These are phyloP conservation scores for Cephus spinipes DNA, from an alignment of 2,888 invertebrate species.

Conservation along the genomic window DNA sequence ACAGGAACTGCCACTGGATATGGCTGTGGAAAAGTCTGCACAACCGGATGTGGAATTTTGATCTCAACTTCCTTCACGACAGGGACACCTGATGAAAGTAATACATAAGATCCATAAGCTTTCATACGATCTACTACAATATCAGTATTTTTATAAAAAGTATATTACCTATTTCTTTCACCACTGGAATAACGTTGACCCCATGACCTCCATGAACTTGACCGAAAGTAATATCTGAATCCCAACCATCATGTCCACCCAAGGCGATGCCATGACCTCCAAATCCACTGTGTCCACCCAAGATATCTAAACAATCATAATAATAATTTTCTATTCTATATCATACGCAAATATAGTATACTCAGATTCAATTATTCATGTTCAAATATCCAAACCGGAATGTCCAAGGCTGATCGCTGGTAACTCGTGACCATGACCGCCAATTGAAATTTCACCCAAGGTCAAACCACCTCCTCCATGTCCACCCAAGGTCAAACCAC, in stretches of 20 bases:
- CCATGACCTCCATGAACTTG: conserved; percentile 51
- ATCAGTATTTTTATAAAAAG: neutral
- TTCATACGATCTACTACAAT: neutral
- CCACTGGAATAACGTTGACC: conserved; percentile 68
- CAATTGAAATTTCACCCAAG: conserved; percentile 51
- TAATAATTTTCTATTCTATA: neutral
- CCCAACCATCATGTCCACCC: conserved; percentile 17
- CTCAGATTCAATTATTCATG: neutral
- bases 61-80: conserved; percentile 71
- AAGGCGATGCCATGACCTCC: conserved; percentile 6
- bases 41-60: conserved; percentile 69
- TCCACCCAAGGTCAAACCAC: conserved; percentile 34
- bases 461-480: conserved; percentile 33
- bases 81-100: conserved; percentile 66
- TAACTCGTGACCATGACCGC: conserved; percentile 25
- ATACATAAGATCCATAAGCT: neutral
- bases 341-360: neutral
- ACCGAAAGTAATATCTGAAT: conserved; percentile 24
- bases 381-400: conserved; percentile 29
- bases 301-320: neutral
- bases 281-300: conserved; percentile 14
- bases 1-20: conserved; percentile 76
- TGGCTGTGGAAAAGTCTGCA: conserved; percentile 72
- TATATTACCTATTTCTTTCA: conserved; percentile 71
- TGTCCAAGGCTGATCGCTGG: conserved; percentile 37